Percentiles rank a stretch among this genome's conserved stretches.
Evolutionary conservation across 2,797 vertebrate genomes (phyloP).

Genomic region (Rachycentron canadum): DNA sequence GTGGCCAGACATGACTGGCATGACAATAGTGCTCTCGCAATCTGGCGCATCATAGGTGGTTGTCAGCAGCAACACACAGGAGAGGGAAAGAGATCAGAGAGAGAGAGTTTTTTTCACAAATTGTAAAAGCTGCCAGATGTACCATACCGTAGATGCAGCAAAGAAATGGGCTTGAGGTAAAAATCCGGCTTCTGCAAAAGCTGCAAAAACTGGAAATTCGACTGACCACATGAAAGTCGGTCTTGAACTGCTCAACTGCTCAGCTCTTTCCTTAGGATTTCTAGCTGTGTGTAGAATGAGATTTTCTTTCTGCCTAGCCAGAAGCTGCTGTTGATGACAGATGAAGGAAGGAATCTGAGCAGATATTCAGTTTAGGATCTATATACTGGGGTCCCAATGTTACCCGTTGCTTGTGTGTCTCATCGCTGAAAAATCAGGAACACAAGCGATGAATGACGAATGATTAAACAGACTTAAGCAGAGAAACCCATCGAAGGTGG

Average conservation of each 20-base stretch:
- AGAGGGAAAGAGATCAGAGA: conserved; percentile 51
- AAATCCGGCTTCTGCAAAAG: conserved; percentile 21
- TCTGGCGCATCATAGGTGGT: conserved; percentile 49
- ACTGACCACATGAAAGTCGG: conserved; percentile 48
- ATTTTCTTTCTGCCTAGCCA: conserved; percentile 4
- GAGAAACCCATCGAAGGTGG: conserved; percentile 82
- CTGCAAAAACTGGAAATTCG: conserved; percentile 33
- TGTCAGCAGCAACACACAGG: conserved; percentile 40
- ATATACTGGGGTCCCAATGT: conserved; percentile 17
- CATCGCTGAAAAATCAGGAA: conserved; percentile 25
- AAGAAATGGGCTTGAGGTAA: conserved; percentile 41
- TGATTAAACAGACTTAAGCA: conserved; percentile 90
- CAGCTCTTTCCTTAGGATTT: conserved; percentile 35
- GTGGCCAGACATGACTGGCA: conserved; percentile 75
- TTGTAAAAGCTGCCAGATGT: conserved; percentile 55
- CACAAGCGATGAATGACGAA: conserved; percentile 77
- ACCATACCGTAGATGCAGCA: conserved; percentile 3
- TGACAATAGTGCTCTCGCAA: conserved; percentile 64
- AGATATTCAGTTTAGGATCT: conserved; percentile 33
- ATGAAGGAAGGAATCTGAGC: conserved; percentile 44
- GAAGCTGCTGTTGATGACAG: conserved; percentile 26
- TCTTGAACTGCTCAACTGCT: conserved; percentile 21
- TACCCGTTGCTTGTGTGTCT: conserved; percentile 22
- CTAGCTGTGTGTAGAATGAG: conserved; percentile 28
- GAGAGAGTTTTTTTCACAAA: conserved; percentile 40